Base-by-base conservation (phyloP, 92 coral and sea anemone species). In the Heliopora coerulea region DNA sequence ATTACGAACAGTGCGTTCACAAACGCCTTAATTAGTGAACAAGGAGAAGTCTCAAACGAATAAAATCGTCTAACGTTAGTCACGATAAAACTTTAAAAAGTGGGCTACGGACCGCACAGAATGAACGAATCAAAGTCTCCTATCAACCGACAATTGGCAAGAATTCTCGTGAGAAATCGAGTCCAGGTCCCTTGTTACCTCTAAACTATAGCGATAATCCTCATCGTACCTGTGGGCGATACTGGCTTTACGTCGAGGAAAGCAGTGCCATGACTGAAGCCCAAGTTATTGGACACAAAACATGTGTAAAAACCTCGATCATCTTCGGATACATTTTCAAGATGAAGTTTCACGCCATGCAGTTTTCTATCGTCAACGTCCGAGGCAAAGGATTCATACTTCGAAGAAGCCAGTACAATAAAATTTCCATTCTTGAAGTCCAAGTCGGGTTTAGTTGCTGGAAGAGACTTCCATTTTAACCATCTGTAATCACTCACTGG, bases 401-500 rank as follows among this genome's bases (percentile, higher is more conserved):
- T 52, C 25, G 21, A 0, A 11, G 77, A 40, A 27, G 20, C 37
- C 5, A 70, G 23, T 18, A 46, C 26, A 12, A 23, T 2, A 25
- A 52, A 29, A 32, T 37, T 19, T 17, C 42, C 77, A 6, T 54
- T 70, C 3, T 34, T 58, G 42, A 17, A 33, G 15, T 4, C 27
- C 35, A 18, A 8, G 49, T 8, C 20, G 0, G 8, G 35, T 8
- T 48, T 27, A 54, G 14, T 33, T 8, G 21, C 13, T 8, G 24
- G 27, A 18, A 19, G 18, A 3, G 77, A 18, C 28, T 50, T 63
- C 17, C 48, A 49, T 27, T 70, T 70, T 19, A 70, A 23, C 77
- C 77, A 70, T 30, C 64, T 19, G 77, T 70, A 70, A 50, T 70
- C 61, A 14, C 63, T 70, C 32, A 70, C 32, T 54, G 24, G 49